Conservation (phyloP, 2,113 vertebrate genomes). For the Nansenia antarctica region DNA sequence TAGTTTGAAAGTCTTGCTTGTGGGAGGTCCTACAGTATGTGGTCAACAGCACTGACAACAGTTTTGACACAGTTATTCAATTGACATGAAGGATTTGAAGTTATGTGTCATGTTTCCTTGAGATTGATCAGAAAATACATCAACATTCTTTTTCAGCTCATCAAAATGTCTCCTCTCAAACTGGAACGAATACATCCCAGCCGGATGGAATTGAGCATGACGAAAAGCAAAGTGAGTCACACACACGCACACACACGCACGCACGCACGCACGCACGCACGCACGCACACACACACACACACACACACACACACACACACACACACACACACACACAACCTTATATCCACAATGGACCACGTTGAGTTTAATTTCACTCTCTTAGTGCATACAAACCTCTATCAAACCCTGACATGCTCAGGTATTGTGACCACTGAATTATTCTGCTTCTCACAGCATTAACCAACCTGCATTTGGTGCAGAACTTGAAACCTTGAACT, state of each 20-base stretch:
- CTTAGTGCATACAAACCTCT: too few species aligned
- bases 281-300: neutral
- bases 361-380: neutral
- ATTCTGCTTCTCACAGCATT: neutral
- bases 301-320: neutral
- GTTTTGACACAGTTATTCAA: neutral
- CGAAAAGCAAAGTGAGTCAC: neutral
- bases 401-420: neutral
- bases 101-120: neutral
- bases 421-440: neutral
- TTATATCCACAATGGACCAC: neutral
- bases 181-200: neutral
- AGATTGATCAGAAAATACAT: neutral
- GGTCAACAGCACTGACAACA: neutral
- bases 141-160: constrained; percentile 28
- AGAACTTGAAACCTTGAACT: constrained; percentile 12
- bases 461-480: neutral
- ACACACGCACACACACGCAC: neutral
- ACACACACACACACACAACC: neutral
- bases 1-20: neutral
- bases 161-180: constrained; percentile 12
- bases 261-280: too few species aligned
- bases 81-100: neutral
- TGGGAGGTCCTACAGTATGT: neutral
- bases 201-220: constrained; percentile 6